Evolutionary conservation across 2,888 invertebrate genomes (phyloP), one percentile per base, ranked within the genome.

Genomic region (Anthophora plumipes): DNA sequence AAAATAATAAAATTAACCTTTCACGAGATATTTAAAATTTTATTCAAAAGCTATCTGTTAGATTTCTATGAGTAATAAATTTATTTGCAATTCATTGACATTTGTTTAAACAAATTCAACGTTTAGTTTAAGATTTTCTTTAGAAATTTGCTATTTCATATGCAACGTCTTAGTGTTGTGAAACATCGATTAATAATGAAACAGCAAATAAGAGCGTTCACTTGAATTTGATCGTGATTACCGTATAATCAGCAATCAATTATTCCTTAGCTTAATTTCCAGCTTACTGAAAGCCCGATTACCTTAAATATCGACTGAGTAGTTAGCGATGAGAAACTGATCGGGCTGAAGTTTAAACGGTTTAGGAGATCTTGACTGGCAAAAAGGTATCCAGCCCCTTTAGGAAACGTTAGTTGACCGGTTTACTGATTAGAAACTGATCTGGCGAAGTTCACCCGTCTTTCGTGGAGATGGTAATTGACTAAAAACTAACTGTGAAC

Each of bases 401-500:
- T 37, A 14, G 25, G 43, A 25, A 43, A 67, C 25, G 54, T n/a
- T 43, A 43, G 41, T 43, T 67, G 54, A 55, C 41, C 55, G 54
- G 54, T 67, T n/a, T 67, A 55, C 25, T 43, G 55, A 67, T 67
- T 67, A 55, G 54, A 25, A 52, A 66, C 39, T 52, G 66, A 66
- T 66, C 52, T 66, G 39, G 20, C 52, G 11, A 66, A 52, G 52
- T 66, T 66, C 20, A 1, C 11, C 12, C 20, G 8, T 25, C 17
- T 41, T n/a, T 9, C n/a, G n/a, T n/a, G 8, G 25, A 50, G 31
- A 37, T 50, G 67, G 25, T 55, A 67, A 67, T 20, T 41, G 67
- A 67, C 55, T 67, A 67, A 67, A 67, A 67, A 67, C 67, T 67
- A 54, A 7, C 54, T 14, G n/a, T 14, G 12, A 67, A 67, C 41